Conservation (phyloP, 2,797 vertebrate genomes). For the Anguilla obscura region DNA sequence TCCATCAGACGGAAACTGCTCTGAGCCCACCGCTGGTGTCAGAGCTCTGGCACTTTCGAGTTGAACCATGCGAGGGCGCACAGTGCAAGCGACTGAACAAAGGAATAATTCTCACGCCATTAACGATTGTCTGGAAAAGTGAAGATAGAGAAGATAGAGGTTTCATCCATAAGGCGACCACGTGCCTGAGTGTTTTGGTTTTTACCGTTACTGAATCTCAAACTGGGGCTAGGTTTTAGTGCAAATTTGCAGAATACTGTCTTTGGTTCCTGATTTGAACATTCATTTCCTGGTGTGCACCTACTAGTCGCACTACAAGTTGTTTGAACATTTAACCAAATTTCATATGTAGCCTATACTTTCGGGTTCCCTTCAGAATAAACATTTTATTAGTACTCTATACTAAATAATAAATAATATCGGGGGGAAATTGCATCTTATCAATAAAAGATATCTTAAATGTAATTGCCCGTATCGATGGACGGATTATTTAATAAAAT, state of each 20-base stretch:
- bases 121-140: conserved; percentile 1
- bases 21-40: not conserved
- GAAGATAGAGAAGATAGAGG: not conserved
- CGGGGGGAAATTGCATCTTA: not conserved
- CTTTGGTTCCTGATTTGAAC: not conserved
- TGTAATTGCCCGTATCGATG: not conserved
- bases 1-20: not conserved
- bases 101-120: conserved; percentile 22
- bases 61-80: conserved; percentile 7
- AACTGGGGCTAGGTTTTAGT: not conserved
- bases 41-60: not conserved
- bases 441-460: not conserved
- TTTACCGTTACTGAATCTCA: not conserved
- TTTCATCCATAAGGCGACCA: not conserved
- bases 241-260: not conserved
- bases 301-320: not conserved
- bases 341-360: too few relatives aligned
- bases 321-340: not conserved
- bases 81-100: conserved; percentile 11
- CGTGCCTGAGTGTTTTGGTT: not conserved
- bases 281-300: not conserved
- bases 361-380: not conserved
- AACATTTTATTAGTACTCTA: not conserved
- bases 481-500: not conserved
- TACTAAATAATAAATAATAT: not conserved